A percentile compares a stretch with the other conserved stretches of the same genome.
Evolutionary conservation across 2,888 invertebrate species (phyloP).

Genomic region (Apamea anceps): DNA sequence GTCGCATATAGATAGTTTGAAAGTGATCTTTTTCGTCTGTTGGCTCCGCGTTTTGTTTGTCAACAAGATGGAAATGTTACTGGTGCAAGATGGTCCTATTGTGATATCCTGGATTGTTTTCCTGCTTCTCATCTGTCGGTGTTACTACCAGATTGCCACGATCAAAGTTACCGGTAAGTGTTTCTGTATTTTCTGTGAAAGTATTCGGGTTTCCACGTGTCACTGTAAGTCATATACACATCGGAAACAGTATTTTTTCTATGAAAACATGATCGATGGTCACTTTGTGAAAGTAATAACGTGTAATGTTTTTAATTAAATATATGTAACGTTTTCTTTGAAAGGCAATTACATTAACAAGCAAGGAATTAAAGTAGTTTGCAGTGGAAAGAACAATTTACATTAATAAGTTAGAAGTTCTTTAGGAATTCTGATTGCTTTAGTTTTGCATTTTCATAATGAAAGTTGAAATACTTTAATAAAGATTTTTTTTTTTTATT

Average conservation of each 20-base stretch:
- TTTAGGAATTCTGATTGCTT: not conserved
- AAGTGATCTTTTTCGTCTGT: slow-evolving; percentile 34
- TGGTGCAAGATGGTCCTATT: slow-evolving; percentile 85
- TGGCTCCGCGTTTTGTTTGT: slow-evolving; percentile 61
- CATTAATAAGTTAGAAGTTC: slow-evolving; percentile 23
- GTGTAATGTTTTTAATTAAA: slow-evolving; percentile 16
- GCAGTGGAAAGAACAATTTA: slow-evolving; percentile 25
- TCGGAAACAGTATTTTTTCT: slow-evolving; percentile 30
- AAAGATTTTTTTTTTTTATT: not conserved
- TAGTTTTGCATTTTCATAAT: slow-evolving; percentile 34
- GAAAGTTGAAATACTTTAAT: not conserved
- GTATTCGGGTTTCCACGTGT: slow-evolving; percentile 27
- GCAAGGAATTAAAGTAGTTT: slow-evolving; percentile 31
- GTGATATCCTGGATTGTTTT: slow-evolving; percentile 87
- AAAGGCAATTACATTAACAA: slow-evolving; percentile 27
- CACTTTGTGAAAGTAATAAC: slow-evolving; percentile 1
- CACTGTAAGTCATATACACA: slow-evolving; percentile 22
- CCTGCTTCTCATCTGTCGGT: slow-evolving; percentile 84
- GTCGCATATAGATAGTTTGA: slow-evolving; percentile 48
- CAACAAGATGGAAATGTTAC: slow-evolving; percentile 78
- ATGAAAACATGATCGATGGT: slow-evolving; percentile 33
- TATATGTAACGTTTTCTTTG: slow-evolving; percentile 17
- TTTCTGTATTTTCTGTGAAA: slow-evolving; percentile 16
- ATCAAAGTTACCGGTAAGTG: slow-evolving; percentile 74
- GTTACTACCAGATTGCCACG: slow-evolving; percentile 83